These are phyloP conservation scores for Anthonomus grandis DNA, from an alignment of 1,140 invertebrate genomes.

Conservation along the genomic window DNA sequence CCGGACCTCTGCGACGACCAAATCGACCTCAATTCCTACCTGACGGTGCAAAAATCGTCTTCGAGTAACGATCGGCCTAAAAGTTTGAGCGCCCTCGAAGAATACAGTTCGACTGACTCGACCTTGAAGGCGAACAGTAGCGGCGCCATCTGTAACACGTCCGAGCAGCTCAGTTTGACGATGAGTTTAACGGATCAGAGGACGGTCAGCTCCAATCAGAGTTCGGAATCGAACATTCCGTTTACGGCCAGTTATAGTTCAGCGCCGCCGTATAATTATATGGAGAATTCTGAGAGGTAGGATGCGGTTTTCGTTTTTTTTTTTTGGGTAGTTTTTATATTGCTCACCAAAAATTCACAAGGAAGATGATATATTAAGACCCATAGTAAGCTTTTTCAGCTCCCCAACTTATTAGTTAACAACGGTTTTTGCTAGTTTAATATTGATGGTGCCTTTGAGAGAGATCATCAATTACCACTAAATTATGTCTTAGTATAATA, in stretches of 20 bases:
- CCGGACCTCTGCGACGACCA: slow-evolving; percentile 35
- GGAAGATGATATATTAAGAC: no score
- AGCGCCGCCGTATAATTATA: slow-evolving; percentile 32
- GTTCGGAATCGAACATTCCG: slow-evolving; percentile 36
- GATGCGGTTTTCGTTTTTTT: no score
- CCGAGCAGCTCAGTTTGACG: slow-evolving; percentile 31
- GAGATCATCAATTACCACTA: no score
- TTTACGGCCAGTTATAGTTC: slow-evolving; percentile 36
- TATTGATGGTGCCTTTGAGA: no score
- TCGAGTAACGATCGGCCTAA: slow-evolving; percentile 34
- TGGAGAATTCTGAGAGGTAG: slow-evolving; percentile 32
- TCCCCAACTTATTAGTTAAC: no score
- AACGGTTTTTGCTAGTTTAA: no score
- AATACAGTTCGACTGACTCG: slow-evolving; percentile 25
- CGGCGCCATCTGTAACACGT: slow-evolving; percentile 38
- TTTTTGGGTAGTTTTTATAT: no score
- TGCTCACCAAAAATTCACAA: no score
- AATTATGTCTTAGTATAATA: no score
- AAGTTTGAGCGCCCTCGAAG: slow-evolving; percentile 43
- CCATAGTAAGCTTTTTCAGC: no score
- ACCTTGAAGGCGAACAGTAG: slow-evolving; percentile 34
- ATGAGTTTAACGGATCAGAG: slow-evolving; percentile 32
- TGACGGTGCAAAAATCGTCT: slow-evolving; percentile 3
- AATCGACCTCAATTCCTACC: neutral
- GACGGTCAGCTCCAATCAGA: slow-evolving; percentile 35